Evolutionary conservation across 1,140 invertebrate species (phyloP).

Genomic region (Penaeus chinensis): DNA sequence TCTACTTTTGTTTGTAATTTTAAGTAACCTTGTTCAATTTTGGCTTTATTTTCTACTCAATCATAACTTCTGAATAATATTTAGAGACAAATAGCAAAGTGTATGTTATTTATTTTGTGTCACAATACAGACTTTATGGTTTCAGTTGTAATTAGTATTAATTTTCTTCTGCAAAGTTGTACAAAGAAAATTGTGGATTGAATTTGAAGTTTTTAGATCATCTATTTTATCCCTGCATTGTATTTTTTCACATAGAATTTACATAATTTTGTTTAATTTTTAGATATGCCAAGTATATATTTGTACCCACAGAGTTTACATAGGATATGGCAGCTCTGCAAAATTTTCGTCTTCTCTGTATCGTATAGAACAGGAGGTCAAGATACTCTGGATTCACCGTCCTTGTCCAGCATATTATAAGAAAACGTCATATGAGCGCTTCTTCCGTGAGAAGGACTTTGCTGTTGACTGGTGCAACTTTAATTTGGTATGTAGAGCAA

Average conservation of each 20-base stretch:
- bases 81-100: too few relatives aligned
- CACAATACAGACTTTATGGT: too few relatives aligned
- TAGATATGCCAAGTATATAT: neutral
- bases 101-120: too few relatives aligned
- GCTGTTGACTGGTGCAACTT: constrained; percentile 91
- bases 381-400: constrained; percentile 78
- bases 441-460: constrained; percentile 82
- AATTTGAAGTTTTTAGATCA: too few relatives aligned
- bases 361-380: constrained; percentile 83
- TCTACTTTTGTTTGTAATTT: too few relatives aligned
- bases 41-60: too few relatives aligned
- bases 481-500: constrained; percentile 74
- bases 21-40: too few relatives aligned
- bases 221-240: too few relatives aligned
- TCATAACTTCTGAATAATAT: too few relatives aligned
- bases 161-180: too few relatives aligned
- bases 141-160: too few relatives aligned
- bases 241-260: neutral
- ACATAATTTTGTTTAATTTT: neutral
- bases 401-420: constrained; percentile 86
- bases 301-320: constrained; percentile 76
- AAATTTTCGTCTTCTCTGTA: constrained; percentile 81
- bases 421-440: constrained; percentile 83
- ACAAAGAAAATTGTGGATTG: too few relatives aligned
- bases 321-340: constrained; percentile 81